Percentiles rank a stretch among this genome's conserved stretches.
phyloP scores from a whole-genome alignment of 2,113 vertebrate genomes.

The Myrmecobius fasciatus region DNA sequence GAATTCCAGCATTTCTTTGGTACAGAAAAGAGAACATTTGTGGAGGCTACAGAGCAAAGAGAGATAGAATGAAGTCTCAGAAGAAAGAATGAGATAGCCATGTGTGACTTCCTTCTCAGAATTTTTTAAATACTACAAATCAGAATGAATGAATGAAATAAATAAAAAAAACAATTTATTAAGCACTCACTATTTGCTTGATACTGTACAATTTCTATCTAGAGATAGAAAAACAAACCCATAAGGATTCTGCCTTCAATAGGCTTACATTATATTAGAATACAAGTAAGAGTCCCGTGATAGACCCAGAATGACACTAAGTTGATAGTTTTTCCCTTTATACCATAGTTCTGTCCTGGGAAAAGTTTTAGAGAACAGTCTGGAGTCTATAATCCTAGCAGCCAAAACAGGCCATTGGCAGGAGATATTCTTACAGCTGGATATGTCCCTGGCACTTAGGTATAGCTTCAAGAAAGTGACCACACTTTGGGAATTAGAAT shows the following conservation, averaged over 20 bases:
- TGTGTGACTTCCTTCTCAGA: background rate
- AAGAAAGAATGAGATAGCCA: background rate
- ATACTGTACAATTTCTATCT: background rate
- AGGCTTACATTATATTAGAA: background rate
- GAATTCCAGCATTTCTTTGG: background rate
- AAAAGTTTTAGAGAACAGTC: background rate
- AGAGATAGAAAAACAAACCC: background rate
- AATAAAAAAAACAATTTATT: background rate
- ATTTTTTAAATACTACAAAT: background rate
- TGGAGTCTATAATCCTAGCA: background rate
- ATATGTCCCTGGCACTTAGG: background rate
- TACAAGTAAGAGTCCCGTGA: background rate
- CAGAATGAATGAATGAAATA: background rate
- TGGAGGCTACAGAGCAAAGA: constrained; percentile 13
- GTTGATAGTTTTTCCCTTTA: background rate
- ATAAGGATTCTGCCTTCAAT: background rate
- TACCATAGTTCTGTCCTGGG: background rate
- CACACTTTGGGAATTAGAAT: background rate
- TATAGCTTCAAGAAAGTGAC: background rate
- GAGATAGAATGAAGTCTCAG: background rate
- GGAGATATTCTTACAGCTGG: background rate
- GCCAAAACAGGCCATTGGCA: background rate
- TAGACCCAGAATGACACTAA: background rate
- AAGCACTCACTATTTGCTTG: background rate
- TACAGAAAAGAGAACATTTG: background rate